Base-by-base conservation (phyloP, 2,888 invertebrate genomes). In the Syritta pipiens region DNA sequence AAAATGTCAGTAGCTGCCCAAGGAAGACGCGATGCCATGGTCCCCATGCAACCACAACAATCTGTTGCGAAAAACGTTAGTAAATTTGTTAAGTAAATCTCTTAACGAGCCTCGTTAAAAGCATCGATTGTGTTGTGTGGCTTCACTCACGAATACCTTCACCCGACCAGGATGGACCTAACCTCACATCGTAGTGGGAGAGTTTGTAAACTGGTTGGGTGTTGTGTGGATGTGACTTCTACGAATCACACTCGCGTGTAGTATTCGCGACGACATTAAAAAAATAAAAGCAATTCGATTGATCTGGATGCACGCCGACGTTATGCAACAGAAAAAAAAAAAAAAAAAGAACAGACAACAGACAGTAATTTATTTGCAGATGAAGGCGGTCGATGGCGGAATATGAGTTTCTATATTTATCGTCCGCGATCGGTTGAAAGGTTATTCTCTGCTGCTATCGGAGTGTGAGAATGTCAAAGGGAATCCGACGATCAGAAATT, bases 111-210 rank as follows among this genome's bases (percentile, higher is more conserved):
- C 10, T 24, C 46, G 24, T 59, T 42, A 0, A 12, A 7, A 17
- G 55, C 48, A 49, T 37, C 68, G 26, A 55, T 26, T 49, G 57
- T 28, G 30, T 35, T 14, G 32, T 62, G 62, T 57, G 42, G 57
- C 68, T 76, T 69, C 57, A 57, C 69, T 76, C 75, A 76, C 69
- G 62, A 76, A 32, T 62, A 49, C 69, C 69, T 62, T 44, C 57
- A 10, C 32, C 62, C 28, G 40, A 49, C 37, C 42, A 26, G 57
- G 57, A 62, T 69, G 60, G 59, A 55, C 48, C 62, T 22, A 12
- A 42, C 32, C 24, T 17, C 19, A 17, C 17, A 9, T 17, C 30
- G 17, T 59, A 49, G 72, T 57, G 62, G 55, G 42, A 76, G 7
- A 42, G 24, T 57, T 30, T 26, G 2, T 44, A 63, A 69, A 76